Percentiles rank a stretch among this genome's conserved stretches.
phyloP scores from a whole-genome alignment of 2,888 invertebrate species.

The Caenorhabditis panamensis region DNA sequence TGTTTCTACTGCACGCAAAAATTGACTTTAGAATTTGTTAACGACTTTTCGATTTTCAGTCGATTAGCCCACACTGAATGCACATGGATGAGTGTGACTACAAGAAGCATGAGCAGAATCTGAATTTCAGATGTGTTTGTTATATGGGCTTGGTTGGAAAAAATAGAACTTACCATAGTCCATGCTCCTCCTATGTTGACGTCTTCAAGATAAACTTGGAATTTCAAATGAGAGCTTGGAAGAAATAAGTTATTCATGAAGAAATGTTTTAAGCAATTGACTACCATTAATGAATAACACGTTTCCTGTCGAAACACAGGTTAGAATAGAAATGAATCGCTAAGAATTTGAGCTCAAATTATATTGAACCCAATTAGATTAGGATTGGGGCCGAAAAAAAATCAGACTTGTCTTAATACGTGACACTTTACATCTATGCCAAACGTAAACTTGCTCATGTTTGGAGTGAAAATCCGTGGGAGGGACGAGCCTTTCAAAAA shows the following conservation, averaged over 20 bases:
- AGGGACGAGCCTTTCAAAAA: slow-evolving; percentile 3
- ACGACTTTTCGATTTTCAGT: slow-evolving; percentile 42
- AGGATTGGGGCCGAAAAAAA: neutral
- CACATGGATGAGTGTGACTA: neutral
- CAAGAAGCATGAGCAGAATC: slow-evolving; percentile 8
- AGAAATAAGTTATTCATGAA: neutral
- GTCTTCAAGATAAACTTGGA: neutral
- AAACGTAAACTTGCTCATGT: neutral
- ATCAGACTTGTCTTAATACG: neutral
- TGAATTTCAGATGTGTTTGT: neutral
- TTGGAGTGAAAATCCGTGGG: slow-evolving; percentile 29
- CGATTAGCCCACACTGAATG: slow-evolving; percentile 23
- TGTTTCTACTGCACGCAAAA: slow-evolving; percentile 14
- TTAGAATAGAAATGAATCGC: no score
- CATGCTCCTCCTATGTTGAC: neutral
- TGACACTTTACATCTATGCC: neutral
- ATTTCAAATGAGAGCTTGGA: neutral
- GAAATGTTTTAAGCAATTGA: neutral
- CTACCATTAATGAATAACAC: neutral
- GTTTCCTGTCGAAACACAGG: no score
- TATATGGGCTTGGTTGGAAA: neutral
- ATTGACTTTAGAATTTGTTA: slow-evolving; percentile 46
- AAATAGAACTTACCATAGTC: neutral
- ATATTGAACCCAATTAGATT: neutral
- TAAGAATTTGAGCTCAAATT: no score